Evolutionary conservation across 2,797 vertebrate genomes (phyloP), one percentile per base, ranked within the genome.

Genomic region (Siniperca scherzeri): DNA sequence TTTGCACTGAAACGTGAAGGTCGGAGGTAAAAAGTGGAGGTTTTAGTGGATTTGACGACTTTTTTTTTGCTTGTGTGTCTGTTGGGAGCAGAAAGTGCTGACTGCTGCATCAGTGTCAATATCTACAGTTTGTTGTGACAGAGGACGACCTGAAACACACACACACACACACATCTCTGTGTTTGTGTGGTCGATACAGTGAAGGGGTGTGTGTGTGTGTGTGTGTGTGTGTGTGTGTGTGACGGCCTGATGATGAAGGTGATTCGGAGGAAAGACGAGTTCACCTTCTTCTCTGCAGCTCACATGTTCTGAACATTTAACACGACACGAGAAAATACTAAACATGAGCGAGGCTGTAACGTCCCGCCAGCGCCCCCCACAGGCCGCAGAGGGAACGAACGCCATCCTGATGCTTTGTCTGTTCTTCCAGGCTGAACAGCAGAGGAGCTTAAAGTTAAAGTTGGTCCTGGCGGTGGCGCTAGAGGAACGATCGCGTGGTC

Each of bases 271-370:
- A 78, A 64, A 70, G 68, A 22, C 17, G 1, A 30, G 55, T 30
- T 66, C 70, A 73, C 52, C 70, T 61, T 68, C 33, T 52, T 33
- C 62, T 77, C 74, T 73, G 69, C 69, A 82, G 69, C 56, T 19
- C 60, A 77, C 30, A 50, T n/a, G 64, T 55, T 42, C 21, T 27
- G 61, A 48, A 64, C 11, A n/a, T 40, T 62, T 7, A 42, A 36
- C 59, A 60, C 1, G 6, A 33, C n/a, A 25, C 19, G 0, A 13
- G 25, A 56, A 55, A 11, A 55, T 12, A 5, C 12, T 10, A n/a
- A 52, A 9, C 17, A n/a, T 1, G n/a, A 19, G 2, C 27, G 27
- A 30, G 27, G 27, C 27, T 27, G 1, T 25, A 2, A 10, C 5
- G 53, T 25, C 9, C 22, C 4, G n/a, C 5, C 12, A 2, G 53